Base-by-base conservation (phyloP, 2,888 invertebrate genomes). In the Tachina grossa region DNA sequence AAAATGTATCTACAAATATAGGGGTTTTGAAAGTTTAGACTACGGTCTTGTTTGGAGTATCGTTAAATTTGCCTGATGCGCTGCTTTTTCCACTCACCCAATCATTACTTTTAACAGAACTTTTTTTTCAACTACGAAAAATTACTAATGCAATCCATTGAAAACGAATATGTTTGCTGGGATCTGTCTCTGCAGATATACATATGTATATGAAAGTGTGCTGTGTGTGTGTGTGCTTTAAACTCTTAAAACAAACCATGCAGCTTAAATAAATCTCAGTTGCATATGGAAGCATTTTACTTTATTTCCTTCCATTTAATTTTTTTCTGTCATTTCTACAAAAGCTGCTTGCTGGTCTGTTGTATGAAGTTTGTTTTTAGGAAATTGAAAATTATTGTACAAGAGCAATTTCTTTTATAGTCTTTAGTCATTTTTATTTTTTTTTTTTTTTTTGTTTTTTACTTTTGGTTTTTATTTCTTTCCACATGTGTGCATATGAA, bases 231-330 rank as follows among this genome's bases (percentile, higher is more conserved):
- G 51, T 77, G 41, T 76, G 57, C 14, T 68, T 66, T 43, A 74
- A 51, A 53, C 63, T 84, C 76, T 84, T 66, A 45, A 77, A 81
- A 66, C 43, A 74, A 77, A 74, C 63, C 76, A 72, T 81, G 84
- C 84, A 81, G 84, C 77, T 81, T 74, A 81, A 76, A 84, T 84
- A 84, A 84, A 84, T 84, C 84, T 84, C 68, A 81, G 77, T 77
- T 84, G 55, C 77, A 76, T 69, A 81, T 22, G 55, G 49, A 77
- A n/a, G 49, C 19, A 80, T 83, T 53, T 72, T 65, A n/a, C 31
- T 31, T 61, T 49, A 51, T 75, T 43, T 51, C 53, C 31, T 49
- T 45, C 5, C 11, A 11, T 53, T 71, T 39, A 22, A 45, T 61
- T 68, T 65, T 45, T 43, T 53, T 19, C 45, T 74, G 68, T 31